Conservation (phyloP, 2,113 vertebrate species). For the Sander lucioperca region DNA sequence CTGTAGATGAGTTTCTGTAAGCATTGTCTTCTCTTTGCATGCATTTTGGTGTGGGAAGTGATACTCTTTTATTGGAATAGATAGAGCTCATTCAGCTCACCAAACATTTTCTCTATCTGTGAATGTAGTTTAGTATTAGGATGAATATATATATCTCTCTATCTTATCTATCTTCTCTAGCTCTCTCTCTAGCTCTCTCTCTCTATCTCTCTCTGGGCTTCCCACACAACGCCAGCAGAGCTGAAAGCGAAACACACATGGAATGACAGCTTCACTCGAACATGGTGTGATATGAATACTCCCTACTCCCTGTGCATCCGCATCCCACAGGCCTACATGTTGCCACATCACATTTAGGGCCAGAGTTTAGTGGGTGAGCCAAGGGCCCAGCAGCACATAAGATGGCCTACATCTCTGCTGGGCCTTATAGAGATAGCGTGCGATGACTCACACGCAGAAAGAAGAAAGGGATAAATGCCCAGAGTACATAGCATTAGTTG, state of each 20-base stretch:
- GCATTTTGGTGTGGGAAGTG: no score
- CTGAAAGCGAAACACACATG: constrained; percentile 29
- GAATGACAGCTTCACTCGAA: constrained; percentile 33
- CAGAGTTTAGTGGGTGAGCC: constrained; percentile 35
- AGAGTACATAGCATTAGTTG: background rate
- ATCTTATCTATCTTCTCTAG: no score
- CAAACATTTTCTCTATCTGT: no score
- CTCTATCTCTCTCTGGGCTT: background rate
- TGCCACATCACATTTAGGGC: constrained; percentile 43
- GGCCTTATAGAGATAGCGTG: constrained; percentile 31
- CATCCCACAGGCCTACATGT: constrained; percentile 16
- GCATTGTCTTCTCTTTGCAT: no score
- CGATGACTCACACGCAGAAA: constrained; percentile 41
- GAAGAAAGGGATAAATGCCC: constrained; percentile 38
- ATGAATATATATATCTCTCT: no score
- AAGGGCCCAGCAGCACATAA: constrained; percentile 11
- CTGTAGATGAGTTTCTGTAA: no score
- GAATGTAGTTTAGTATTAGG: no score
- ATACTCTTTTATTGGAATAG: no score
- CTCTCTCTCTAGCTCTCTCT: no score
- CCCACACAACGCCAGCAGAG: constrained; percentile 32
- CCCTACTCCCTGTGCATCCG: background rate
- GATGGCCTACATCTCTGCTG: constrained; percentile 62
- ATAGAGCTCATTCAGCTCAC: no score
- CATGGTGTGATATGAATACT: constrained; percentile 14